These are phyloP conservation scores for Paracentrotus lividus DNA, from an alignment of 53 echinoderm and acorn worm genomes.

Conservation along the genomic window DNA sequence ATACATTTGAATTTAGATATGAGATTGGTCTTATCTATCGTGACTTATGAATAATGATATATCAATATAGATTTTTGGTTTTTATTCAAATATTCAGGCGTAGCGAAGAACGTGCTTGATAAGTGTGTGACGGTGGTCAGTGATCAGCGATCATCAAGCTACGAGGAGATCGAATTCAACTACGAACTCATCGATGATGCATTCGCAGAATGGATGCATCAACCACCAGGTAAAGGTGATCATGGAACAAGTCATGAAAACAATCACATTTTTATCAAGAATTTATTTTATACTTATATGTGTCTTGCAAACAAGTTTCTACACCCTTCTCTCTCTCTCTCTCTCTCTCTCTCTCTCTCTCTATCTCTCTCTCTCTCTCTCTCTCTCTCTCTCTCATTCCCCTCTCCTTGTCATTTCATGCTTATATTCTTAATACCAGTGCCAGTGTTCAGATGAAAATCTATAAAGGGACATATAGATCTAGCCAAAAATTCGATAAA, in stretches of 20 bases:
- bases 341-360: neutral
- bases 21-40: too few species aligned
- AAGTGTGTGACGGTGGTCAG: conserved; percentile 85
- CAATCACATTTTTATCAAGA: too few species aligned
- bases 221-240: conserved; percentile 61
- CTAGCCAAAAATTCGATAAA: neutral
- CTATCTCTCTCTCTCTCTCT: neutral
- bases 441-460: neutral
- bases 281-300: too few species aligned
- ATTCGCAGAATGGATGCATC: conserved; percentile 86
- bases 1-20: too few species aligned
- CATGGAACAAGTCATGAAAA: too few species aligned
- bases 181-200: conserved; percentile 96
- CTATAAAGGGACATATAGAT: neutral
- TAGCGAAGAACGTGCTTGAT: conserved; percentile 88
- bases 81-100: conserved; percentile 63
- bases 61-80: too few species aligned
- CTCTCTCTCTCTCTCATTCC: neutral
- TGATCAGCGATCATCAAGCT: conserved; percentile 50
- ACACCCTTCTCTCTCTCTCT: neutral
- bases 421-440: neutral
- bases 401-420: neutral
- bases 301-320: neutral
- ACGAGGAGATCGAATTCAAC: conserved; percentile 93
- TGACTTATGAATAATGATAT: too few species aligned